Conservation (phyloP, 2,888 invertebrate genomes). For the Chymomyza caudatula region DNA sequence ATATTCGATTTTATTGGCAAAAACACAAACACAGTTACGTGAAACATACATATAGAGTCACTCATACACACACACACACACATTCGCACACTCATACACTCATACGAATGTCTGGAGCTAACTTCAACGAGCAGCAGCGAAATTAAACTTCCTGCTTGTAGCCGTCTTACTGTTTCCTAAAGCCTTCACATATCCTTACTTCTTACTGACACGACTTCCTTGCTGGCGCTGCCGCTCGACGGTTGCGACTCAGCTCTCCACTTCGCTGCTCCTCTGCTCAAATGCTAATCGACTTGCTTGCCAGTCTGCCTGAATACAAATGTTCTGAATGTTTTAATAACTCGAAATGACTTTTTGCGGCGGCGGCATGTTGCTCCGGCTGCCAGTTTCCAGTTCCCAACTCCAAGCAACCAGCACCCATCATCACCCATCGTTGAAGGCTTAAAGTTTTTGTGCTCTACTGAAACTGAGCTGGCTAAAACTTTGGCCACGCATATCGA, state of each 20-base stretch:
- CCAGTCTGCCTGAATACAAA: constrained; percentile 52
- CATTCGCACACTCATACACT: constrained; percentile 1
- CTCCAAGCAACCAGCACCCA: not conserved
- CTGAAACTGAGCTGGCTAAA: constrained; percentile 37
- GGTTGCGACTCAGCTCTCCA: no score
- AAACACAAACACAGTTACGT: constrained; percentile 29
- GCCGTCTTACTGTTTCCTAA: constrained; percentile 57
- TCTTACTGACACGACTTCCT: constrained; percentile 37
- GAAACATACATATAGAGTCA: no score
- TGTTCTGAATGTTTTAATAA: constrained; percentile 73
- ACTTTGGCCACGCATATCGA: constrained; percentile 58
- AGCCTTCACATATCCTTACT: constrained; percentile 56
- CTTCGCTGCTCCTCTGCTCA: not conserved
- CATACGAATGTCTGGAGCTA: constrained; percentile 37
- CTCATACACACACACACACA: constrained; percentile 13
- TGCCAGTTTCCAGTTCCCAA: not conserved
- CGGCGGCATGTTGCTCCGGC: constrained; percentile 18
- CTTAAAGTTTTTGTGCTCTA: constrained; percentile 37
- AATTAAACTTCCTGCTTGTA: constrained; percentile 69
- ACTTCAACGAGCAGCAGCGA: constrained; percentile 43
- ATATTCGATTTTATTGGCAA: constrained; percentile 70
- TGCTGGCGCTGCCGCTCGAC: constrained; percentile 6
- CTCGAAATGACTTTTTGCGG: constrained; percentile 72
- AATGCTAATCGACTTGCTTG: constrained; percentile 10
- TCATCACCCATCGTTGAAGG: not conserved